Evolutionary conservation across 2,113 vertebrate genomes (phyloP), one percentile per base, ranked within the genome.

Genomic region (Trematomus loennbergii): DNA sequence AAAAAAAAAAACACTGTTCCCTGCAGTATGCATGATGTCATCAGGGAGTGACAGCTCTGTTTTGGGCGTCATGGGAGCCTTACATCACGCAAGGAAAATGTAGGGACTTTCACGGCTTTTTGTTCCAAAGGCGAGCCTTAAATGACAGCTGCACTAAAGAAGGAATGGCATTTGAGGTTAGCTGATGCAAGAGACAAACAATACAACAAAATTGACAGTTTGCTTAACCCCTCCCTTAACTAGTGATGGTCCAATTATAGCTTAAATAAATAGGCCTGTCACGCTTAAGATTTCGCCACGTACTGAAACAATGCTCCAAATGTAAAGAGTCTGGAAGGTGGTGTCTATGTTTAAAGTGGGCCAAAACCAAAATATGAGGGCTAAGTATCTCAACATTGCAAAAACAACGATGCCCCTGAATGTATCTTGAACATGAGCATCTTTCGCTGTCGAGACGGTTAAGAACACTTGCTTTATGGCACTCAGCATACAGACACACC

Each of bases 61-160:
- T 88, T 66, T 54, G 63, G 65, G 67, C 63, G 58, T 70, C 63
- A 22, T 57, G 52, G 53, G 36, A 67, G 53, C 58, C 53, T 81
- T 57, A 65, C 75, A 76, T 73, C 70, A 85, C 60, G 29, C 53
- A 29, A n/a, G 70, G 64, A 83, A 67, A 63, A 75, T 81, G 43
- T 63, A 61, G 46, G 17, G 45, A 61, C 36, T 60, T 58, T 29
- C 5, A 25, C 60, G 40, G 43, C 4, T 2, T 2, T 72, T 89
- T 64, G 43, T 76, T 71, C 64, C 53, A 17, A 22, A 55, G 85
- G 66, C 36, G 54, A 22, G 58, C 43, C 16, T 16, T 61, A 67
- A 29, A 58, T 76, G 12, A 67, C 79, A 81, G 50, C 75, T 55
- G 6, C n/a, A 50, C 68, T 78, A 43, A 53, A 64, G 2, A 40